These are phyloP conservation scores for Clavelina lepadiformis DNA, from an alignment of 23 tunicate species.

Conservation along the genomic window DNA sequence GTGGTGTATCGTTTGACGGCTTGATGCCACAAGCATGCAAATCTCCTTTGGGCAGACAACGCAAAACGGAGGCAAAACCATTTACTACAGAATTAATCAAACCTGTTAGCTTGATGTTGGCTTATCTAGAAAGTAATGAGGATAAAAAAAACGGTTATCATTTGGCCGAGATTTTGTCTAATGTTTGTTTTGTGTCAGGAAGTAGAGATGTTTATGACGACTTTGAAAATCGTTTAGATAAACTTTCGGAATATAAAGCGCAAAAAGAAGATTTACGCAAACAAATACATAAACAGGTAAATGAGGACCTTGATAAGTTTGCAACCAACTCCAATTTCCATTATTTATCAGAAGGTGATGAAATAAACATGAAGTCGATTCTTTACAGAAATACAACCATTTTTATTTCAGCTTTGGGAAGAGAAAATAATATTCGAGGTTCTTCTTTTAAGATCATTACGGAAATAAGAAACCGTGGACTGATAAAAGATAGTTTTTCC, in stretches of 20 bases:
- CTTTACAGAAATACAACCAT: neutral
- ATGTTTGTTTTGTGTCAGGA: constrained; percentile 34
- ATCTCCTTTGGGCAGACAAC: too few relatives aligned
- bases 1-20: constrained; percentile 10
- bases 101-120: constrained; percentile 13
- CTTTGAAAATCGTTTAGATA: neutral
- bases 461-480: neutral
- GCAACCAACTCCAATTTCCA: neutral
- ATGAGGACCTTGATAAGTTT: constrained; percentile 1
- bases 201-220: neutral
- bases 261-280: too few relatives aligned
- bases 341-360: neutral
- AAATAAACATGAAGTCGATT: neutral
- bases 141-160: constrained; percentile 24
- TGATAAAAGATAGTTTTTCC: neutral
- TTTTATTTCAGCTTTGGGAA: neutral
- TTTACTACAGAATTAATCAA: constrained; percentile 13
- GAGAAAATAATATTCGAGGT: neutral
- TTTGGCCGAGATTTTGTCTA: constrained; percentile 33
- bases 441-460: constrained; percentile 1
- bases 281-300: too few relatives aligned
- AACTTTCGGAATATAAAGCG: too few relatives aligned
- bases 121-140: constrained; percentile 1
- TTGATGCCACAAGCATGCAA: too few relatives aligned
- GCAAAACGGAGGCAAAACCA: neutral